Conservation (phyloP, 2,888 invertebrate genomes). For the Agrotis ipsilon region DNA sequence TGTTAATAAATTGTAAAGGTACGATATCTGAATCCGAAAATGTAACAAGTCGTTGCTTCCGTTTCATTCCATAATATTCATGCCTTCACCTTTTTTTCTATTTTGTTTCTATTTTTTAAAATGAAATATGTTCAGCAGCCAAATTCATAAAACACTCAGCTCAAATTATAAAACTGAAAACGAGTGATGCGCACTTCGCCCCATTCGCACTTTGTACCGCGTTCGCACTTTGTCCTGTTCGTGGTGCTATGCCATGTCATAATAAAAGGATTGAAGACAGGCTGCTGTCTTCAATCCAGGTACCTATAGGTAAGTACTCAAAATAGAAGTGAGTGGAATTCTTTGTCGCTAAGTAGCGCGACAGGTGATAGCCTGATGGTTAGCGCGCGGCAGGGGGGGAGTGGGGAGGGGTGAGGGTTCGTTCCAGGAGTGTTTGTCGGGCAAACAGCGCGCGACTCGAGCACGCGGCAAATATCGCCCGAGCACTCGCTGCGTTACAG, state of each 20-base stretch:
- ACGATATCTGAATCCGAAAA: neutral
- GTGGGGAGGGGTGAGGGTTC: conserved; percentile 33
- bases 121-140: neutral
- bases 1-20: neutral
- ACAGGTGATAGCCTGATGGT: conserved; percentile 65
- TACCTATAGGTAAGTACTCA: conserved; percentile 2
- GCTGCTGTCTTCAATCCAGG: neutral
- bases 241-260: neutral
- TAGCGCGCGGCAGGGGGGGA: conserved; percentile 27
- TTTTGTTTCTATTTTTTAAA: neutral
- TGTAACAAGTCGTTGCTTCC: neutral
- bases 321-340: conserved; percentile 39
- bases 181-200: too few relatives aligned
- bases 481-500: conserved; percentile 78
- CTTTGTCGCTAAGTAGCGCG: conserved; percentile 56
- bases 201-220: too few relatives aligned
- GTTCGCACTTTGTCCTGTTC: too few relatives aligned
- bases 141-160: neutral
- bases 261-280: conserved; percentile 6
- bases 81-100: neutral
- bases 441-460: conserved; percentile 83
- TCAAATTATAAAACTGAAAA: neutral
- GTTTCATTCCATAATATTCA: neutral
- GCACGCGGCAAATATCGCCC: conserved; percentile 84
- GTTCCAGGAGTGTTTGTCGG: conserved; percentile 76